These are phyloP conservation scores for Petrophora chlorosata DNA, from an alignment of 2,888 invertebrate genomes.

Conservation along the genomic window DNA sequence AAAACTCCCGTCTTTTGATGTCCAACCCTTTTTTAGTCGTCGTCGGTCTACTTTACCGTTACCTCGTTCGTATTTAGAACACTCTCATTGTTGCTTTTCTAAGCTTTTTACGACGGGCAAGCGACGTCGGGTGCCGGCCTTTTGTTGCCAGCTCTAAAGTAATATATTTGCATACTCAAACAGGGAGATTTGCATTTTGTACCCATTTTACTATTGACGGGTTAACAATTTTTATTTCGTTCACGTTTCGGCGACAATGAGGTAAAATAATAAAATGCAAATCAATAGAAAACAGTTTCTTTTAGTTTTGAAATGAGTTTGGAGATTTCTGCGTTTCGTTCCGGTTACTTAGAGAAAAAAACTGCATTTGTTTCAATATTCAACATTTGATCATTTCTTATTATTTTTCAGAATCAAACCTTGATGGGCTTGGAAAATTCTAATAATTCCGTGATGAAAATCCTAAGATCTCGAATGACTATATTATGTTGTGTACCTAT, in stretches of 20 bases:
- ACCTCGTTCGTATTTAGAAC: slow-evolving; percentile 66
- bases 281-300: slow-evolving; percentile 57
- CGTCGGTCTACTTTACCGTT: slow-evolving; percentile 58
- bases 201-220: slow-evolving; percentile 55
- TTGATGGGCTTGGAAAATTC: too few relatives aligned
- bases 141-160: slow-evolving; percentile 57
- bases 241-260: slow-evolving; percentile 57
- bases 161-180: slow-evolving; percentile 77
- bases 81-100: slow-evolving; percentile 63
- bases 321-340: slow-evolving; percentile 14
- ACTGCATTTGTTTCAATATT: background rate
- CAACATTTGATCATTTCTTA: too few relatives aligned
- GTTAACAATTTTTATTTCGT: slow-evolving; percentile 58
- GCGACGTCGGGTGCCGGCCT: slow-evolving; percentile 55
- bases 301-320: slow-evolving; percentile 37
- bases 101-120: slow-evolving; percentile 69
- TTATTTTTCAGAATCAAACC: too few relatives aligned
- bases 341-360: slow-evolving; percentile 6
- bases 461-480: too few relatives aligned
- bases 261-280: slow-evolving; percentile 70
- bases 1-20: slow-evolving; percentile 59
- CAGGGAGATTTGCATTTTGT: slow-evolving; percentile 72
- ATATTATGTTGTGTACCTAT: too few relatives aligned
- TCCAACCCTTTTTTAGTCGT: slow-evolving; percentile 71
- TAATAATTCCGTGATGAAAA: too few relatives aligned